These are phyloP conservation scores for Polypterus senegalus DNA, from an alignment of 2,113 vertebrate species.

Conservation along the genomic window DNA sequence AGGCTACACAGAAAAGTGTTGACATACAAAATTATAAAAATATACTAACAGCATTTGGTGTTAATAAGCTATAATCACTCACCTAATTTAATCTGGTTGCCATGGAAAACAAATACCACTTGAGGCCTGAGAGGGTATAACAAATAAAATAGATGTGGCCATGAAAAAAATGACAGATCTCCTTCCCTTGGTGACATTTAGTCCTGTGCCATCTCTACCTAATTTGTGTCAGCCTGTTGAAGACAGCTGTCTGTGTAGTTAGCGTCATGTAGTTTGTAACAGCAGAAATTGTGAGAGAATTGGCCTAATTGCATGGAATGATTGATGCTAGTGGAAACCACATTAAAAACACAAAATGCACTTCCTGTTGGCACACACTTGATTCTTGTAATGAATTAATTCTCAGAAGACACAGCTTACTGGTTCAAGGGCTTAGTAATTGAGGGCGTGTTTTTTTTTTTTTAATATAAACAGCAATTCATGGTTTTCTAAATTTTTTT, in stretches of 20 bases:
- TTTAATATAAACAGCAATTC: conserved; percentile 8
- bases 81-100: conserved; percentile 68
- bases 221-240: conserved; percentile 50
- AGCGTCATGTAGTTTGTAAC: conserved; percentile 68
- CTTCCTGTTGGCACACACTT: conserved; percentile 52
- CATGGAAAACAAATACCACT: conserved; percentile 70
- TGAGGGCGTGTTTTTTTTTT: conserved; percentile 15
- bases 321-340: conserved; percentile 82
- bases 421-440: conserved; percentile 33
- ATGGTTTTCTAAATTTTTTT: neutral
- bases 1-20: conserved; percentile 56
- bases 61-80: conserved; percentile 65
- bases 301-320: conserved; percentile 80
- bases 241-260: conserved; percentile 84
- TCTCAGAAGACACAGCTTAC: conserved; percentile 26
- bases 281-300: conserved; percentile 73
- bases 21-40: conserved; percentile 66
- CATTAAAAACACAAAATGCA: conserved; percentile 63
- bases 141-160: conserved; percentile 54
- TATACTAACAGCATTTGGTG: conserved; percentile 58
- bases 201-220: conserved; percentile 49
- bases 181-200: conserved; percentile 57
- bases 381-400: conserved; percentile 46
- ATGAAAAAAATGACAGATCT: conserved; percentile 36
- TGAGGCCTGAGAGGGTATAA: conserved; percentile 59